Conservation (phyloP, 2,888 invertebrate species). For the Physocephala rufipes region DNA sequence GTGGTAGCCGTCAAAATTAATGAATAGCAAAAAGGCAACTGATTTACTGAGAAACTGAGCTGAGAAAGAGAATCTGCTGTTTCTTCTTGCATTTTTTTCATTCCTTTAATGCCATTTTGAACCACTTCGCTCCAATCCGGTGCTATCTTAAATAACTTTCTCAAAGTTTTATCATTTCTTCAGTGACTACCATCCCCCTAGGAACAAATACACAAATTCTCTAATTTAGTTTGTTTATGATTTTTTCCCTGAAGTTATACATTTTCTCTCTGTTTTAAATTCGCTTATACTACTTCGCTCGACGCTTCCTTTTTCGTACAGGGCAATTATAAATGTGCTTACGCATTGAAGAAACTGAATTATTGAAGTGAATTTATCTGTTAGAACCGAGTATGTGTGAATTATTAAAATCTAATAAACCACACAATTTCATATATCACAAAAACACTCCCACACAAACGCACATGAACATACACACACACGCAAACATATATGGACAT, state of each 20-base stretch:
- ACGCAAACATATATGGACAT: slow-evolving; percentile 4
- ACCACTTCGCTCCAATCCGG: slow-evolving; percentile 3
- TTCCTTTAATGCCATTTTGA: slow-evolving; percentile 29
- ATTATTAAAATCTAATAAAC: slow-evolving; percentile 65
- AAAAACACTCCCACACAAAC: too few species aligned
- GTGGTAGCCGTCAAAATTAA: too few species aligned
- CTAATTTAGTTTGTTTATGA: too few species aligned
- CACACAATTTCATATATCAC: slow-evolving; percentile 60
- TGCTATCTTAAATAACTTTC: slow-evolving; percentile 47
- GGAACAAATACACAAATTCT: too few species aligned
- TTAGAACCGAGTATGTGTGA: slow-evolving; percentile 49
- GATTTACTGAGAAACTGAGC: too few species aligned
- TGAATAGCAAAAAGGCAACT: too few species aligned
- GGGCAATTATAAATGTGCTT: slow-evolving; percentile 1
- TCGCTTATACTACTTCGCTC: too few species aligned
- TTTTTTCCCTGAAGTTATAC: too few species aligned
- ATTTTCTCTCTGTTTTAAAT: too few species aligned
- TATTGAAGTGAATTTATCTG: not conserved
- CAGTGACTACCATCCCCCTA: too few species aligned
- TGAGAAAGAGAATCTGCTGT: too few species aligned
- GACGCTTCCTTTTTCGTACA: too few species aligned
- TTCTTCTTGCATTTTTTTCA: not conserved
- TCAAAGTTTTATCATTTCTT: not conserved
- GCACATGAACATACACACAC: slow-evolving; percentile 4
- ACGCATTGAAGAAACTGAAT: not conserved